Evolutionary conservation across 2,888 invertebrate genomes (phyloP).

Genomic region (Fragum fragum): DNA sequence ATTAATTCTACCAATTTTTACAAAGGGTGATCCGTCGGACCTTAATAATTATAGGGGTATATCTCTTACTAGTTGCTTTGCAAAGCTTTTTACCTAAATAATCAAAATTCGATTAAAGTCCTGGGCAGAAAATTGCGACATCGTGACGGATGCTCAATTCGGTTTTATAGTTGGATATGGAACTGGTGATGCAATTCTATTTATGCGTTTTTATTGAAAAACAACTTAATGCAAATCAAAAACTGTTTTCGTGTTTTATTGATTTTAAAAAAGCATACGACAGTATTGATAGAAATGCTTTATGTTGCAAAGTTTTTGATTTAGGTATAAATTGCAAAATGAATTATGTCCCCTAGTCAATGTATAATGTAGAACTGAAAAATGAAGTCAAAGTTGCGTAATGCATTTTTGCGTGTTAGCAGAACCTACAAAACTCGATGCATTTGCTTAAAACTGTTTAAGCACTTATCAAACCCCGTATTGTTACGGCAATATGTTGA

Average conservation of each 20-base stretch:
- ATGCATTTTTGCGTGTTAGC: no score
- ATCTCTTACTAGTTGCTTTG: conserved; percentile 20
- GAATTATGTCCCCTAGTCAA: not conserved
- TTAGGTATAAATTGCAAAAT: conserved; percentile 5
- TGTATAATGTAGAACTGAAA: conserved; percentile 14
- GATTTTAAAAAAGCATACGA: conserved; percentile 21
- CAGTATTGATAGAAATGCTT: conserved; percentile 3
- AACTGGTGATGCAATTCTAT: conserved; percentile 1
- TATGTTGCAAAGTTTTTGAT: not conserved
- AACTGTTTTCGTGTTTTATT: not conserved
- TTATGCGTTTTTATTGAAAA: not conserved
- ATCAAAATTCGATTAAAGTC: not conserved
- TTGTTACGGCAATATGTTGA: no score
- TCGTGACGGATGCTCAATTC: no score
- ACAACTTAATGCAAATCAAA: no score
- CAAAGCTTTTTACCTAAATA: not conserved
- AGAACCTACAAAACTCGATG: no score
- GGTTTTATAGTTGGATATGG: not conserved
- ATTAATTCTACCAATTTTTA: conserved; percentile 12
- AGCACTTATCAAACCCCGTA: no score
- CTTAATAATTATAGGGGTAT: conserved; percentile 5
- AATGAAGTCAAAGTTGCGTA: no score
- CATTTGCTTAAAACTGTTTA: no score
- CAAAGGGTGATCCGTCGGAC: conserved; percentile 3
- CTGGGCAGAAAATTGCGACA: conserved; percentile 5